A percentile compares a stretch with the other conserved stretches of the same genome.
Conservation (phyloP, 30 jellyfish, hydroid and myxozoan genomes). For the Phacellophora camtschatica region DNA sequence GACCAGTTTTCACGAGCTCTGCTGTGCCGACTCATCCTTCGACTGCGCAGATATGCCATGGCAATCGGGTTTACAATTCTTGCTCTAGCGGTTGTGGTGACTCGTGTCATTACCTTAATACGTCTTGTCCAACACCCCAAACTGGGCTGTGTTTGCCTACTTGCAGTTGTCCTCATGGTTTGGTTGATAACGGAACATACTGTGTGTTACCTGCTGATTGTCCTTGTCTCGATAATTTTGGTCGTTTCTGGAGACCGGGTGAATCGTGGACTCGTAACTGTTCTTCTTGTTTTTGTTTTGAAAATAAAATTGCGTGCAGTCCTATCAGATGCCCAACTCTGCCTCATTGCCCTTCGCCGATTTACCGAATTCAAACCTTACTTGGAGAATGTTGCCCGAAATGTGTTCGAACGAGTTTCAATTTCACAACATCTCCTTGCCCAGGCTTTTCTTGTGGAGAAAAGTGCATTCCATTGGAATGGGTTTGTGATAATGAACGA, state of each 20-base stretch:
- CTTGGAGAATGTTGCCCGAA: slow-evolving; percentile 75
- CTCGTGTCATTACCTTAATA: slow-evolving; percentile 52
- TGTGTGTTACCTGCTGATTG: slow-evolving; percentile 82
- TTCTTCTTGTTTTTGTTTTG: slow-evolving; percentile 45
- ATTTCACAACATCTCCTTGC: slow-evolving; percentile 46
- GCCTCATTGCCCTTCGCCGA: slow-evolving; percentile 63
- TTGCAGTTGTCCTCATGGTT: slow-evolving; percentile 63
- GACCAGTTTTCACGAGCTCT: too few species aligned
- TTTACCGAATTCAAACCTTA: not conserved
- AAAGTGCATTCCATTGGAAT: slow-evolving; percentile 55
- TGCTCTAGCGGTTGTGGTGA: slow-evolving; percentile 43
- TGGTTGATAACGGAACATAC: slow-evolving; percentile 69
- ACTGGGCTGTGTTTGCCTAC: slow-evolving; percentile 39
- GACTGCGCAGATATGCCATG: slow-evolving; percentile 39
- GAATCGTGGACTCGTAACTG: slow-evolving; percentile 64
- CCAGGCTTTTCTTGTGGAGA: slow-evolving; percentile 60
- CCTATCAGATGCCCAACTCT: slow-evolving; percentile 37
- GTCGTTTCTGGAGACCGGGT: slow-evolving; percentile 49
- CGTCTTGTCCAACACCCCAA: slow-evolving; percentile 26
- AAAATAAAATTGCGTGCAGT: slow-evolving; percentile 31
- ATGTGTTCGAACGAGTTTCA: slow-evolving; percentile 40
- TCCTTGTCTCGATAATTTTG: slow-evolving; percentile 58
- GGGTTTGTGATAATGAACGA: slow-evolving; percentile 86
- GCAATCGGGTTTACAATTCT: slow-evolving; percentile 35
- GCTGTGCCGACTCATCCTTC: too few species aligned